Base-by-base conservation (phyloP, 1,140 invertebrate genomes). In the Helicoverpa zea region DNA sequence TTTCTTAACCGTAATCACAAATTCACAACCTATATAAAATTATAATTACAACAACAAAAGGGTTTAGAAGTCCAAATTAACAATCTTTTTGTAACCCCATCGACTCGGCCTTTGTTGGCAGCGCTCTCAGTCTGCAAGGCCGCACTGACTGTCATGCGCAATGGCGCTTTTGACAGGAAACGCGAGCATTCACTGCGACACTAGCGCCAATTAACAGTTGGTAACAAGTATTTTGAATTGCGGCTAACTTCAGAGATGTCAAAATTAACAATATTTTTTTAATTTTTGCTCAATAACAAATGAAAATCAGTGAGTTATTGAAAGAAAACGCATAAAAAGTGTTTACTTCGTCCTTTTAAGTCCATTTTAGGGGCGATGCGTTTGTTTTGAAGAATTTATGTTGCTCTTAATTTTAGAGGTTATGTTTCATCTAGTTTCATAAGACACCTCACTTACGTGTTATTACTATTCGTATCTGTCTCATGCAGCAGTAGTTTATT, bases 11-110 rank as follows among this genome's bases (percentile, higher is more conserved):
- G 92, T 95, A 95, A 94, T 95, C 94, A 95, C 94, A 95, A 94
- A 95, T 94, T 95, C 94, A 95, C 94, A 95, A 95, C 94, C 94
- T 94, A 95, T 93, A 89, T 94, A 92, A 93, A 95, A 95, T 94
- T 94, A 95, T 94, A 95, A 95, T 93, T 94, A 94, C 90, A 92
- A 95, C 90, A 95, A 94, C 89, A 94, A 91, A 92, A 94, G 94
- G 92, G 92, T 94, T 94, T 91, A 93, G 83, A 90, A 87, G 92
- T 92, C 93, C 91, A 94, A 95, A 94, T 94, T 94, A 94, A 91
- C 88, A 92, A 87, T 92, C 90, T 95, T 94, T 94, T 94, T 94
- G 92, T 94, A 94, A 94, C 93, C 93, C 94, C 94, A 95, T 95
- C 93, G 92, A 95, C 94, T 94, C 94, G 94, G 94, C 92, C 94